Percentiles rank a stretch among this genome's conserved stretches.
Evolutionary conservation across 2,113 vertebrate species (phyloP).

Genomic region (Neotragus pygmaeus): DNA sequence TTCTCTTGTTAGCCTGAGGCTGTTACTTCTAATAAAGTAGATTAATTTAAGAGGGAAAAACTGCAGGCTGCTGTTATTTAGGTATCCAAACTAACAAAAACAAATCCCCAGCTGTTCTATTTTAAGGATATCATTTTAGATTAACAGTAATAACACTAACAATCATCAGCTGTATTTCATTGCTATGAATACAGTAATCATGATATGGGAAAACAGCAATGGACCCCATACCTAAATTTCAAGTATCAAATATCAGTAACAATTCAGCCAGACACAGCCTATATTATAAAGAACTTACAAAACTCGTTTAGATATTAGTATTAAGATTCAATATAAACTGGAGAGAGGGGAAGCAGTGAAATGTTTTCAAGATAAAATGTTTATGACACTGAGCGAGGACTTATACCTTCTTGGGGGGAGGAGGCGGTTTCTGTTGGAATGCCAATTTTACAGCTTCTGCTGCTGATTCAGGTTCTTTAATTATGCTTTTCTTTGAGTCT

Average conservation of each 20-base stretch:
- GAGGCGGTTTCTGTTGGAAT: constrained; percentile 96
- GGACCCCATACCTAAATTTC: background rate
- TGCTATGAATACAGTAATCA: background rate
- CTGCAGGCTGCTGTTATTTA: background rate
- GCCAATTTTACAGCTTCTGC: constrained; percentile 95
- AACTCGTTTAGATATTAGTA: background rate
- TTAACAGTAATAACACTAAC: constrained; percentile 4
- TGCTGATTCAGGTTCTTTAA: constrained; percentile 94
- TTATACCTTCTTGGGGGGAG: constrained; percentile 95
- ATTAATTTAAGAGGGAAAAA: background rate
- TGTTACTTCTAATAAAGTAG: background rate
- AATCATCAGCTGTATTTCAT: background rate
- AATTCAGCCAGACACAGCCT: background rate
- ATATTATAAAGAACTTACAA: background rate
- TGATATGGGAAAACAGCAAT: background rate
- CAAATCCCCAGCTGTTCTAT: background rate
- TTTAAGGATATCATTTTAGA: constrained; percentile 15
- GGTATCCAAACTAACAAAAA: background rate
- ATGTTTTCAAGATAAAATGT: background rate
- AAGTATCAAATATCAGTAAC: constrained; percentile 21
- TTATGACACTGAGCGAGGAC: background rate
- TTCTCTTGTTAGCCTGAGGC: background rate
- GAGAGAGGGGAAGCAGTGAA: background rate
- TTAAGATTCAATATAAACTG: background rate
- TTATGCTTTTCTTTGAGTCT: constrained; percentile 95